Base-by-base conservation (phyloP, 2,113 vertebrate genomes). In the Lota lota region DNA sequence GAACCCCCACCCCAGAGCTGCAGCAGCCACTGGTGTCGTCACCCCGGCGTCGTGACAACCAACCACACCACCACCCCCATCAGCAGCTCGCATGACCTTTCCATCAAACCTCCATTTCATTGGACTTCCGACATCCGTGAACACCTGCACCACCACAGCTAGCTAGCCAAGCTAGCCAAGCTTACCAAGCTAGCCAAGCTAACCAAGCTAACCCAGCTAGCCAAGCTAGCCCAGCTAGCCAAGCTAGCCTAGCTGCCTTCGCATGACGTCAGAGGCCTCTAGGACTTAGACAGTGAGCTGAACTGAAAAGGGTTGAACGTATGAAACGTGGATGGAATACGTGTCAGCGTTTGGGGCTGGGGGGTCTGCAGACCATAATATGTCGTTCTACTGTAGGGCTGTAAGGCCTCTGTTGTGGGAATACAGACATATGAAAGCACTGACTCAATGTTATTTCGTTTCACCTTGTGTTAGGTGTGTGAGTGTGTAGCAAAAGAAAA, bases 341-440 rank as follows among this genome's bases (percentile, higher is more conserved):
- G 20, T 60, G 28, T 60, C 7, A 3, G 5, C 20, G 19, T 4
- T 60, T 33, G 59, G 58, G 47, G 36, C 62, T 16, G 28, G 59
- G n/a, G 24, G 61, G 28, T 71, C 36, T 24, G 56, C 24, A 15
- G 67, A 68, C 61, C 64, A 69, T 77, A 19, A 75, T 56, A 78
- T 75, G 33, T 81, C 73, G 11, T 84, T 68, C 81, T 91, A 88
- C 74, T 90, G 88, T 85, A 89, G 79, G 83, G 79, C 68, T 53
- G 61, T 22, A 71, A 66, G 4, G 81, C 81, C 83, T 87, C 72
- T 79, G 73, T 79, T 76, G 73, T 57, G 71, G 76, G 73, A 71
- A 78, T 18, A 72, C 70, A 67, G 67, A 75, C 69, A 68, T 67
- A 75, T 77, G 78, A 69, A 79, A 71, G 74, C 82, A 83, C 63